Base-by-base conservation (phyloP, 2,113 vertebrate species). In the Psittacara wagleri region DNA sequence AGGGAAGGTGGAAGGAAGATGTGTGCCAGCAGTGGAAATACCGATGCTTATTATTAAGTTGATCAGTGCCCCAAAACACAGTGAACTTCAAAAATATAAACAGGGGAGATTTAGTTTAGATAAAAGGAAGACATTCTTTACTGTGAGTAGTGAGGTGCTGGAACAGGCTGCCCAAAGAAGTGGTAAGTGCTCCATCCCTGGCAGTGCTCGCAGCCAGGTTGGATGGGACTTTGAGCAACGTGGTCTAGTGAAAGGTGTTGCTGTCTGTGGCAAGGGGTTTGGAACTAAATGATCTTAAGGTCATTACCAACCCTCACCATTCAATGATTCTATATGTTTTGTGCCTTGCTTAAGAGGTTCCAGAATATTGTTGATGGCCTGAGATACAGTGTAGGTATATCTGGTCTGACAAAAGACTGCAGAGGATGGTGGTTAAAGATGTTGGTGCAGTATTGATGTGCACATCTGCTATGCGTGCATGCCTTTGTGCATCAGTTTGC, bases 401-500 rank as follows among this genome's bases (percentile, higher is more conserved):
- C n/a, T 75, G 35, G 18, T 63, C 23, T 82, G 67, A 31, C 14
- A 43, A 68, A 84, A 79, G 43, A 33, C 20, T 59, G 1, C 10
- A n/a, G 46, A 49, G 49, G 10, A 16, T 64, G 24, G 5, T 74
- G 25, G 8, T 24, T 74, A 23, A 77, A 70, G 31, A 17, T 57
- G 70, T 80, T 52, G 27, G 19, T 59, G 16, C 31, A 23, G 5
- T 75, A 35, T n/a, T 76, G 85, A 20, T 24, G 17, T 15, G 13
- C 9, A 39, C 3, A 1, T 10, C 8, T 31, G 10, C 13, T 79
- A 19, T 0, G 0, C n/a, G 8, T 83, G 24, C 15, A 4, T 82
- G 46, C 27, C 23, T 72, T 2, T 18, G 11, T 83, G 31, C 33
- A 46, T 83, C 31, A 33, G 19, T 94, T 73, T 77, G 63, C 19